Percentiles rank a stretch among this genome's conserved stretches.
phyloP scores from a whole-genome alignment of 2,797 vertebrate genomes.

The Lutjanus argentimaculatus region DNA sequence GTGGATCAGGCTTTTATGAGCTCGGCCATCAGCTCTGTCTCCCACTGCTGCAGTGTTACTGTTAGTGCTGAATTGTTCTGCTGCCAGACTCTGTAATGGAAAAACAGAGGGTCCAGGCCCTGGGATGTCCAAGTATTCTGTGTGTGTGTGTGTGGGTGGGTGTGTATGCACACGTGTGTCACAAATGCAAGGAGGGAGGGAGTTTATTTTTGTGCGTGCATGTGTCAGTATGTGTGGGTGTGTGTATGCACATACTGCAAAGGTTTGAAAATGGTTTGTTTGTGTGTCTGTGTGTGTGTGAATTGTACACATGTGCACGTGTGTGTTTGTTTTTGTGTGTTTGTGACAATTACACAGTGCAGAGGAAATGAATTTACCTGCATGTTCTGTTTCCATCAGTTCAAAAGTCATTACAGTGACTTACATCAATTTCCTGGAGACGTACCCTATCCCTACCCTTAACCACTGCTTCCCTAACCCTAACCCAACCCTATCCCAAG shows the following conservation, averaged over 20 bases:
- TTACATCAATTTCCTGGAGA: too few species aligned
- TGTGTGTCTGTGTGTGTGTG: not conserved
- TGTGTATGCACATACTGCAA: slow-evolving; percentile 33
- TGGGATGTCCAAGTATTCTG: slow-evolving; percentile 53
- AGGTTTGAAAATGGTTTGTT: slow-evolving; percentile 18
- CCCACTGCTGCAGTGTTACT: slow-evolving; percentile 60
- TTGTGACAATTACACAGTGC: not conserved
- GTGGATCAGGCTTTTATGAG: slow-evolving; percentile 57
- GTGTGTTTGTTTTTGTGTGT: slow-evolving; percentile 21
- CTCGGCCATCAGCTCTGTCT: slow-evolving; percentile 51
- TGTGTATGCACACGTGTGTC: slow-evolving; percentile 37
- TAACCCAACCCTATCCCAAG: too few species aligned
- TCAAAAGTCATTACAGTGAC: too few species aligned
- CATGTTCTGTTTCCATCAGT: not conserved
- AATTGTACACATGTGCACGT: not conserved
- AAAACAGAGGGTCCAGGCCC: slow-evolving; percentile 69
- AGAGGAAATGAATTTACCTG: slow-evolving; percentile 3
- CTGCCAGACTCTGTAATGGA: slow-evolving; percentile 72
- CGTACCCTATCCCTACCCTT: too few species aligned
- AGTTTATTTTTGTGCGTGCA: slow-evolving; percentile 49
- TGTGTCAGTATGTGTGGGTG: slow-evolving; percentile 58
- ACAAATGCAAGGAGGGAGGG: slow-evolving; percentile 31
- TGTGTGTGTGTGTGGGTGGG: slow-evolving; percentile 21
- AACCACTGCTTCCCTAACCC: too few species aligned
- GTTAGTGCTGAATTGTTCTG: slow-evolving; percentile 39